Evolutionary conservation across 2,797 vertebrate genomes (phyloP), one percentile per base, ranked within the genome.

Genomic region (Myotis pilosus): DNA sequence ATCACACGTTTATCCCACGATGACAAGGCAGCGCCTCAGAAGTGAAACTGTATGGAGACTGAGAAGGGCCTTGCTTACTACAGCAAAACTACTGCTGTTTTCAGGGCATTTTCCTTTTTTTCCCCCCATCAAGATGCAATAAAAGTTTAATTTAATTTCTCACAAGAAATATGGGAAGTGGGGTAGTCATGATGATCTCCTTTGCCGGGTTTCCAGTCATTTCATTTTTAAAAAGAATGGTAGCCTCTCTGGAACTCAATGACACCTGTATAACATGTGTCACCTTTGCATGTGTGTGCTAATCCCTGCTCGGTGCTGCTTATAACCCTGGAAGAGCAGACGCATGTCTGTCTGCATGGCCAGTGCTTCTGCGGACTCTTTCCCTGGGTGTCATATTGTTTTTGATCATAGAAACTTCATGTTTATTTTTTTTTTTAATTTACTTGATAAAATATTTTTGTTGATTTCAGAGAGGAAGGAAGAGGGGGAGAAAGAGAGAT

Each of bases 121-220:
- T 36, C 36, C 36, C 36, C 64, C 78, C 95, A 97, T 98, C 95
- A 97, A 91, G 96, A 97, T 97, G 94, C 97, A 98, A 97, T 96
- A 47, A 92, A 55, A 93, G 80, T 91, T 96, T 97, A 93, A 94
- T 95, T 98, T 97, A 97, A 97, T 97, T 98, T 95, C 97, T 87
- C 80, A 94, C 97, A 97, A 97, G n/a, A 97, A 97, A 98, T 98
- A 95, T 88, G 89, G 94, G 93, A 87, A 79, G 49, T 81, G 71
- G 79, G 62, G 87, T 93, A 92, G 72, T 94, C 94, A 95, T 90
- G 95, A 88, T 57, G 60, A 87, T 74, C 83, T 93, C 69, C 85
- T 96, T 96, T 95, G 94, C 91, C 83, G 57, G 87, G 92, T 94
- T 94, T 93, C 94, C 86, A 68, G 89, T 96, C 92, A 93, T 95